phyloP scores from a whole-genome alignment of 2,797 vertebrate genomes.

The Pampus argenteus region DNA sequence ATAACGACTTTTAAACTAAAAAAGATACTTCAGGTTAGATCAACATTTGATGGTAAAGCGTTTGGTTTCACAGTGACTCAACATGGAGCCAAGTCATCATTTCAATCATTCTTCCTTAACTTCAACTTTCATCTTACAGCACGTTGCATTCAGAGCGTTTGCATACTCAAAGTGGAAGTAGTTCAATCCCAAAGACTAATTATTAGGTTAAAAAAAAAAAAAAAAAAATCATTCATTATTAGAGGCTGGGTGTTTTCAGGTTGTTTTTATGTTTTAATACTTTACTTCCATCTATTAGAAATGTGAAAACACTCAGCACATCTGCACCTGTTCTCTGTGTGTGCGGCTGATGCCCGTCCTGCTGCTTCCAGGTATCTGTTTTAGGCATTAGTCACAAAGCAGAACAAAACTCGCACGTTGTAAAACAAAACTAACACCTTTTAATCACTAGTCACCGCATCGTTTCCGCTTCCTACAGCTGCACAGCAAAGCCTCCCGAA shows the following conservation, averaged over 20 bases:
- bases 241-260: neutral
- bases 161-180: conserved; percentile 25
- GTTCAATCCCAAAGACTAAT: neutral
- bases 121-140: conserved; percentile 6
- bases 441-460: conserved; percentile 4
- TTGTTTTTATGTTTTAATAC: neutral
- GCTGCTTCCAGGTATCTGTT: neutral
- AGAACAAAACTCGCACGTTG: conserved; percentile 11
- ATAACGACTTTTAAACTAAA: too few species aligned
- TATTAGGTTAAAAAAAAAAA: too few species aligned
- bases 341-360: neutral
- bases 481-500: conserved; percentile 5
- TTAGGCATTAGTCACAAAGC: neutral
- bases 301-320: too few species aligned
- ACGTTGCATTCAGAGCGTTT: conserved; percentile 15
- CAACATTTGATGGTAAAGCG: neutral
- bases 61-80: conserved; percentile 29
- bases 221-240: neutral
- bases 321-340: conserved; percentile 9
- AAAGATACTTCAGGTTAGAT: neutral
- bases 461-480: conserved; percentile 53
- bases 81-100: conserved; percentile 20
- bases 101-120: conserved; percentile 28
- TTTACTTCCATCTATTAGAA: neutral
- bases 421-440: conserved; percentile 66